phyloP scores from a whole-genome alignment of 2,888 invertebrate species.

The Drosophila quasianomalipes region DNA sequence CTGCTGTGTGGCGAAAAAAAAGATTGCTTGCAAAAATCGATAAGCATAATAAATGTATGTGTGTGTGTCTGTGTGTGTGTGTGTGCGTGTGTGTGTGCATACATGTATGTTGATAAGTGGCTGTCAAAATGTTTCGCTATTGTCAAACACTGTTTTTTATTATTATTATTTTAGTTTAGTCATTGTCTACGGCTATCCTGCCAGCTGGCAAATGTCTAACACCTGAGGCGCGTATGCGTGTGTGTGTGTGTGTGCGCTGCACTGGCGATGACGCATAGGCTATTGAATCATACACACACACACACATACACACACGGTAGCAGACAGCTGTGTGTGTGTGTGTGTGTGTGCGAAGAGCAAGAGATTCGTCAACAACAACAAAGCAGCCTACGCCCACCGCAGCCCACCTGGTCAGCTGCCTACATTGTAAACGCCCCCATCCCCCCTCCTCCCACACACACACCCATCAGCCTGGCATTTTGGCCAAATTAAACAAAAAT shows the following conservation, averaged over 20 bases:
- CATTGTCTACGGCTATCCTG: constrained; percentile 56
- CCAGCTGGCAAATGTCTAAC: constrained; percentile 57
- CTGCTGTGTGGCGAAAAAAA: constrained; percentile 19
- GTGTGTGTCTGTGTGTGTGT: background rate
- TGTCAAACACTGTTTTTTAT: constrained; percentile 12
- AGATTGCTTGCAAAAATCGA: constrained; percentile 44
- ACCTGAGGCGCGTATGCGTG: constrained; percentile 21
- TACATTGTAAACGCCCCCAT: background rate
- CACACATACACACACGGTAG: constrained; percentile 8
- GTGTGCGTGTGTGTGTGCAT: too few relatives aligned
- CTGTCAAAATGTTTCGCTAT: constrained; percentile 31
- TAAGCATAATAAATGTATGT: constrained; percentile 18
- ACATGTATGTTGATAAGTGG: constrained; percentile 28
- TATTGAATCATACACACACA: constrained; percentile 47
- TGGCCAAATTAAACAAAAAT: constrained; percentile 46
- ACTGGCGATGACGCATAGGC: constrained; percentile 56
- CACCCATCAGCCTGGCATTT: constrained; percentile 54
- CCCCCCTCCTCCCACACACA: constrained; percentile 11
- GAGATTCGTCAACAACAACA: constrained; percentile 57
- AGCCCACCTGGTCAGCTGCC: constrained; percentile 38
- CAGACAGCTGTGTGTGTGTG: constrained; percentile 8
- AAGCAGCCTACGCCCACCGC: constrained; percentile 54
- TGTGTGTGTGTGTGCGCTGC: constrained; percentile 20
- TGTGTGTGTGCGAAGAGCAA: constrained; percentile 18
- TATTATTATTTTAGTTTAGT: constrained; percentile 45